phyloP scores from a whole-genome alignment of 2,797 vertebrate species.

The Sebastolobus altivelis region DNA sequence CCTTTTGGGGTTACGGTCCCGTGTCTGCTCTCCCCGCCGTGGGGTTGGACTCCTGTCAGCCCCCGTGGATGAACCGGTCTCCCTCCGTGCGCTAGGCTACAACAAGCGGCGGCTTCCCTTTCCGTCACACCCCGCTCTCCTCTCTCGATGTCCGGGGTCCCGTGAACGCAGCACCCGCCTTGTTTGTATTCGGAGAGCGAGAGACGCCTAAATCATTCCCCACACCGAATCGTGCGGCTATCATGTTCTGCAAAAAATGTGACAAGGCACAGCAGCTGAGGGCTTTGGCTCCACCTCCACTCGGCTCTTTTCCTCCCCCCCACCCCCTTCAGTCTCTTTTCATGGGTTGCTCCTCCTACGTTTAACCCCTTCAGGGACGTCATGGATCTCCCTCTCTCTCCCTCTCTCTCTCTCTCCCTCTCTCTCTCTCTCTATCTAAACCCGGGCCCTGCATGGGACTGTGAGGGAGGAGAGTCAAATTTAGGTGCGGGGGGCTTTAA shows the following conservation, averaged over 20 bases:
- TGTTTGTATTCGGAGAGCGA: conserved; percentile 56
- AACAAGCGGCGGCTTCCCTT: conserved; percentile 29
- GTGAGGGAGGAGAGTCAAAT: conserved; percentile 2
- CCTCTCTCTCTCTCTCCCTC: background rate
- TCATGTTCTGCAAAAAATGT: conserved; percentile 80
- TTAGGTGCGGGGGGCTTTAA: conserved; percentile 71
- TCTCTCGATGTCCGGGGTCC: conserved; percentile 25
- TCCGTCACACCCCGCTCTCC: conserved; percentile 24
- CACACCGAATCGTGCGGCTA: conserved; percentile 68
- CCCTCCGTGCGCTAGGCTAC: conserved; percentile 42
- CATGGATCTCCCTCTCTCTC: conserved; percentile 50
- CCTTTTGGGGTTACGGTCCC: conserved; percentile 56
- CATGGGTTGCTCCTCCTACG: conserved; percentile 72
- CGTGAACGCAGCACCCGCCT: conserved; percentile 45
- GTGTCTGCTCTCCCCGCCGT: conserved; percentile 56
- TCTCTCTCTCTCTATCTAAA: background rate
- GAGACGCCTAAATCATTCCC: conserved; percentile 55
- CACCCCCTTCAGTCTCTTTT: conserved; percentile 56
- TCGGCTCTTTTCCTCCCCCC: conserved; percentile 7
- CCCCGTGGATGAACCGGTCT: conserved; percentile 46
- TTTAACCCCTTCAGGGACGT: conserved; percentile 81
- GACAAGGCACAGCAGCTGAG: conserved; percentile 86
- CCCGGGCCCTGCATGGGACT: conserved; percentile 33
- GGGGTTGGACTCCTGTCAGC: conserved; percentile 66
- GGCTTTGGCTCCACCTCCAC: conserved; percentile 72